Base-by-base conservation (phyloP, 2,888 invertebrate genomes). In the Ophioninae sp. region DNA sequence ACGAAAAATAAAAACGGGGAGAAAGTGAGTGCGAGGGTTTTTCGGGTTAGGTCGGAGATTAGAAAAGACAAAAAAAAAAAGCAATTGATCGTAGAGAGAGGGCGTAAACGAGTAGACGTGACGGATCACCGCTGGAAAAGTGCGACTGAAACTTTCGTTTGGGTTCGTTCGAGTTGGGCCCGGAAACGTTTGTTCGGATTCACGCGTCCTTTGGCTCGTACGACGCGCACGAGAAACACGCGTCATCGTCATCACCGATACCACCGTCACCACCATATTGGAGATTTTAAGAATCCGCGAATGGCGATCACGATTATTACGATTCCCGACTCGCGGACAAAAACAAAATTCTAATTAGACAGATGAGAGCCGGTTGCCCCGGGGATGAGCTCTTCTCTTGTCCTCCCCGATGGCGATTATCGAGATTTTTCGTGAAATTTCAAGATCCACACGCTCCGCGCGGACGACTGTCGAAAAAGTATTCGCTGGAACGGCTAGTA, bases 351-450 rank as follows among this genome's bases (percentile, higher is more conserved):
- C 13, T 13, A 17, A 17, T 17, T 17, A 13, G 13, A 70, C 37
- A 70, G 20, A 72, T 50, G 50, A 23, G 73, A 73, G 23, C 21
- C 64, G 20, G 30, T 74, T 74, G 50, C 62, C 73, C 62, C 50
- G 74, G 74, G 30, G 74, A 74, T 62, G 30, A 23, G 30, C 39
- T n/a, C 65, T 39, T 44, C 64, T 44, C 17, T 50, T 64, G 37
- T 74, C 64, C 21, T 21, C 21, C 20, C 7, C 17, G 23, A 72
- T 50, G 72, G 39, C n/a, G 6, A 44, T 41, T 61, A 39, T 62
- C 8, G 7, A 23, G 73, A 73, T 73, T 44, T 62, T 30, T 62
- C n/a, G 10, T 61, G 23, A 17, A 74, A 17, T 23, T 37, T 7
- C 2, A 6, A n/a, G 62, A 30, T 30, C 30, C 30, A 2, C 30